These are phyloP conservation scores for Manacus vitellinus DNA, from an alignment of 2,113 vertebrate species.

Conservation along the genomic window DNA sequence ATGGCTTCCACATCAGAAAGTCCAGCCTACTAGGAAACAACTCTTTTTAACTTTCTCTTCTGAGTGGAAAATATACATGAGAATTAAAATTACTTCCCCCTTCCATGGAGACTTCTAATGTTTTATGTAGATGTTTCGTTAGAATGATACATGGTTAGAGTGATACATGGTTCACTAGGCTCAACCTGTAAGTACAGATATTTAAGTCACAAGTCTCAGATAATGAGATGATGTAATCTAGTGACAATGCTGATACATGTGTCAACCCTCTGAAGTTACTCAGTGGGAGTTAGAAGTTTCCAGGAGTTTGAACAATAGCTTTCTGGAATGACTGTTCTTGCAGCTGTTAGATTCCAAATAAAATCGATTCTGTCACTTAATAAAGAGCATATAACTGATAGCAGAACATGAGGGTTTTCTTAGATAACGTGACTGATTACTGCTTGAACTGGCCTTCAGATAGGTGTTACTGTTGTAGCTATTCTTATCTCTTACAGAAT, in stretches of 20 bases:
- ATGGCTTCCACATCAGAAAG: neutral
- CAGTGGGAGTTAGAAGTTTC: neutral
- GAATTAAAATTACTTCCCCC: neutral
- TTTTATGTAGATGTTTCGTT: neutral
- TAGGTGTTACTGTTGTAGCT: neutral
- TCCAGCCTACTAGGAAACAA: neutral
- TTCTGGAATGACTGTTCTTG: neutral
- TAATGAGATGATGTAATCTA: neutral
- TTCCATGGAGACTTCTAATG: neutral
- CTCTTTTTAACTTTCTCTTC: neutral
- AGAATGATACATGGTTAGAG: neutral
- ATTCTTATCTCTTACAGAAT: neutral
- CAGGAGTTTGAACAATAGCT: neutral
- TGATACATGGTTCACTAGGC: neutral
- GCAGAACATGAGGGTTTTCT: fast-evolving
- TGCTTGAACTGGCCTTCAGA: neutral
- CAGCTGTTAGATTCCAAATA: neutral
- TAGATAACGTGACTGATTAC: neutral
- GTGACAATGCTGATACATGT: neutral
- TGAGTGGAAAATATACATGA: neutral
- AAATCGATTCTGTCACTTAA: neutral
- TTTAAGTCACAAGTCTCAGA: neutral
- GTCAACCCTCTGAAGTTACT: neutral
- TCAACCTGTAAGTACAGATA: neutral
- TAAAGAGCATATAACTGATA: neutral